These are phyloP conservation scores for Poecilia latipinna DNA, from an alignment of 2,113 vertebrate species.

Conservation along the genomic window DNA sequence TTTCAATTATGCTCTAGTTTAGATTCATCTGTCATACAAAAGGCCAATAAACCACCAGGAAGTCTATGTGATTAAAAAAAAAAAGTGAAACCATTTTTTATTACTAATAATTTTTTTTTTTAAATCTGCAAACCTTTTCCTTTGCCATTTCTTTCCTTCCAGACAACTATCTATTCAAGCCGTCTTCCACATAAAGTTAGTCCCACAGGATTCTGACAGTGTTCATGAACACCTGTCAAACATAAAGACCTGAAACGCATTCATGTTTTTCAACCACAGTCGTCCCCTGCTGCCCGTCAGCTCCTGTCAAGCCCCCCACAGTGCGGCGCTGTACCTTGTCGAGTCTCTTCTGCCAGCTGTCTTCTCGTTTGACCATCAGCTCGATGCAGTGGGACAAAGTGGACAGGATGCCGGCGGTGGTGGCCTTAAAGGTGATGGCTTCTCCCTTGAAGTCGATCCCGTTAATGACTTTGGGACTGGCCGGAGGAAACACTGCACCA, in stretches of 20 bases:
- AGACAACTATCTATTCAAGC: too few relatives aligned
- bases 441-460: conserved; percentile 99
- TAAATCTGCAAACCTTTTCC: too few relatives aligned
- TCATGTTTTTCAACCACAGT: not conserved
- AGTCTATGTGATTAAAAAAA: not conserved
- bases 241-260: not conserved
- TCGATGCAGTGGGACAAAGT: conserved; percentile 98
- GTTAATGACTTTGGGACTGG: conserved; percentile 89
- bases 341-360: conserved; percentile 96
- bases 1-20: not conserved
- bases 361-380: conserved; percentile 95
- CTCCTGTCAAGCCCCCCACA: not conserved
- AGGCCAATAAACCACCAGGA: not conserved
- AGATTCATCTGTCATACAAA: not conserved
- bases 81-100: too few relatives aligned
- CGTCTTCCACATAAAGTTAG: too few relatives aligned
- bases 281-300: not conserved
- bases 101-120: too few relatives aligned
- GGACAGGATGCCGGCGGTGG: conserved; percentile 96
- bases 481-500: conserved; percentile 87
- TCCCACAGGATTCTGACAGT: too few relatives aligned
- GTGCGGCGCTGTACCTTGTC: conserved; percentile 87
- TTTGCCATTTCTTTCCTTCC: too few relatives aligned
- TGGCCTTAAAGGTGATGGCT: conserved; percentile 99
- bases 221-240: not conserved